These are phyloP conservation scores for Drosophila hydei DNA, from an alignment of 1,140 invertebrate genomes.

Conservation along the genomic window DNA sequence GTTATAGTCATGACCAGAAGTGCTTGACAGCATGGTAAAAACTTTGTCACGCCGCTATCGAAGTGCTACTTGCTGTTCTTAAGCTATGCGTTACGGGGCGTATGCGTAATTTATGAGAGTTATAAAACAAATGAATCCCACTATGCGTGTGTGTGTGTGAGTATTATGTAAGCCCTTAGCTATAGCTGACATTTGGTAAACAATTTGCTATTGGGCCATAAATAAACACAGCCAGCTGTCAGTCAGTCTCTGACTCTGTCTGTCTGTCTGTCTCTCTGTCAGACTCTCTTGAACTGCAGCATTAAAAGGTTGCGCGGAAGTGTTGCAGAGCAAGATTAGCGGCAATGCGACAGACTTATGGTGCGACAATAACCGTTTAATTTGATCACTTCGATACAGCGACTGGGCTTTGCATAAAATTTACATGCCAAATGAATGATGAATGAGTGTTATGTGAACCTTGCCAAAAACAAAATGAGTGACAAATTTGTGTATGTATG, in stretches of 20 bases:
- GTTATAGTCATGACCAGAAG: background rate
- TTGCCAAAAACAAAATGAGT: slow-evolving; percentile 1
- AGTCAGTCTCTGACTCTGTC: background rate
- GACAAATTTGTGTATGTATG: too few relatives aligned
- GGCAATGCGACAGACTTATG: slow-evolving; percentile 36
- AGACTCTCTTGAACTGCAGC: slow-evolving; percentile 28
- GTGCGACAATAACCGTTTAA: slow-evolving; percentile 72
- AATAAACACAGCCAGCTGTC: slow-evolving; percentile 28
- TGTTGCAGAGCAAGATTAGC: slow-evolving; percentile 57
- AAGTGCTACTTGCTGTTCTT: slow-evolving; percentile 7
- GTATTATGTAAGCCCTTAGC: slow-evolving; percentile 57
- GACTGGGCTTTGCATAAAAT: slow-evolving; percentile 53
- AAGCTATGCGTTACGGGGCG: slow-evolving; percentile 22
- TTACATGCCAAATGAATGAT: slow-evolving; percentile 37
- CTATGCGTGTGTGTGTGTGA: background rate
- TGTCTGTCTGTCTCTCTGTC: background rate
- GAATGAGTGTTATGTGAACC: slow-evolving; percentile 36
- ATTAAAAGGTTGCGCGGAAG: slow-evolving; percentile 71
- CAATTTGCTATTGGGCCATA: slow-evolving; percentile 21
- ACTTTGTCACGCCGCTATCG: slow-evolving; percentile 19
- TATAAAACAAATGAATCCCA: slow-evolving; percentile 7
- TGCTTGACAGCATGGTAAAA: background rate
- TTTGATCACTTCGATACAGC: slow-evolving; percentile 36
- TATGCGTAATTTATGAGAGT: slow-evolving; percentile 66
- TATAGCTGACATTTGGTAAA: slow-evolving; percentile 36